Evolutionary conservation across 2,113 vertebrate genomes (phyloP).

Genomic region (Ariopsis seemanni): DNA sequence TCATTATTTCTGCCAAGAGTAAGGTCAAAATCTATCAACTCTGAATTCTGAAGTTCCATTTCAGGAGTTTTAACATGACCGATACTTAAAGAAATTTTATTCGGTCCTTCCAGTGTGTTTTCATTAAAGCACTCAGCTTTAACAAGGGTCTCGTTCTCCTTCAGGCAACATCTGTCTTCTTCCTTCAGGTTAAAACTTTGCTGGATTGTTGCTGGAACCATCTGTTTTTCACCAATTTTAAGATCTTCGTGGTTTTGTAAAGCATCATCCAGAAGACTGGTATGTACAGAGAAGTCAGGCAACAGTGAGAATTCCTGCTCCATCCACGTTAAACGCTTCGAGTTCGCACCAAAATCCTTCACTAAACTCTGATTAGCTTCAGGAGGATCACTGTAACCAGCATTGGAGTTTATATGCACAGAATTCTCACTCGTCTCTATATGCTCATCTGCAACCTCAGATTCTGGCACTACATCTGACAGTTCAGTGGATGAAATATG

Average conservation of each 20-base stretch:
- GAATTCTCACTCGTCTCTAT: constrained; percentile 15
- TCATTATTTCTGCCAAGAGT: background rate
- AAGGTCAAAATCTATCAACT: background rate
- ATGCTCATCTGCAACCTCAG: background rate
- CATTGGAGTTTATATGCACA: background rate
- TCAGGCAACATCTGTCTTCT: constrained; percentile 9
- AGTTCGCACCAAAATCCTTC: background rate
- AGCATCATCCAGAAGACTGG: background rate
- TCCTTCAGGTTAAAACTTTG: constrained; percentile 1
- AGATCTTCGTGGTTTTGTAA: constrained; percentile 3
- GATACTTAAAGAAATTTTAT: background rate
- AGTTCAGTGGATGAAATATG: background rate
- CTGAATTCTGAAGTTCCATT: background rate
- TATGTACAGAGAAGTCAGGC: background rate
- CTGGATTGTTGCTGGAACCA: background rate
- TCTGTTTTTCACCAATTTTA: background rate
- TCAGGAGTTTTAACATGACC: background rate
- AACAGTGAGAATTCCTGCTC: background rate
- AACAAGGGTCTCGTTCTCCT: background rate
- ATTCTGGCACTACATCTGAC: background rate
- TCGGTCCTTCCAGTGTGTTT: background rate
- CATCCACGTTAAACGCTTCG: background rate
- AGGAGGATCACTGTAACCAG: background rate
- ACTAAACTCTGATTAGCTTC: background rate
- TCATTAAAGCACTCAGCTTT: background rate